Base-by-base conservation (phyloP, 2,797 vertebrate species). In the Acrossocheilus wenchowensis region DNA sequence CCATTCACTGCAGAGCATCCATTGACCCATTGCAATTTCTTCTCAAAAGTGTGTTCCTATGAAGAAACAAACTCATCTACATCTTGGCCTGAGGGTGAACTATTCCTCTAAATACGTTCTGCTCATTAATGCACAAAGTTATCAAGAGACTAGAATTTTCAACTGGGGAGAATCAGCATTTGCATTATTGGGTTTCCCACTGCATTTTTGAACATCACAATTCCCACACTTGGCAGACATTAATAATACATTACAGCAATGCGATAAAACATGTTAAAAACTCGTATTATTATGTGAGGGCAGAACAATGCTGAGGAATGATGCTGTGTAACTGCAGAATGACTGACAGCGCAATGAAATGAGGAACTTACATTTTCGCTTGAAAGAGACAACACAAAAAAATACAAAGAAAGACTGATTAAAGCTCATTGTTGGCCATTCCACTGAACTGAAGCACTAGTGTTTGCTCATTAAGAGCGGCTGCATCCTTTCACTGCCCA, bases 401-500 rank as follows among this genome's bases (percentile, higher is more conserved):
- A 78, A 52, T 9, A 39, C 14, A n/a, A 14, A 82, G 57, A 86
- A 36, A 45, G 34, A 75, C 48, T 60, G 75, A 87, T 41, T 62
- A 39, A 26, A 87, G 87, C 52, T 57, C 19, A 68, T 45, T 84
- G 80, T 78, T 69, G 87, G 80, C 26, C 30, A n/a, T 36, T 54
- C 50, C 39, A 66, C 30, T 12, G 50, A 81, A 78, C 66, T 83
- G n/a, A 83, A 72, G 39, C 71, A 64, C 52, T 43, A 3, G 83
- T 72, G 78, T 87, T 78, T 71, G 83, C 82, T 87, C 82, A 90
- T 88, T 86, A 87, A 87, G 78, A 95, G 94, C 93, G 90, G 90
- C 92, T 93, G 92, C 92, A 95, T 95, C 94, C 95, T 95, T 96
- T 95, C 92, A 92, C 95, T 95, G 94, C 96, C 96, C 96, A 97